Conservation (phyloP, 2,113 vertebrate species). For the Puffinus mauretanicus region DNA sequence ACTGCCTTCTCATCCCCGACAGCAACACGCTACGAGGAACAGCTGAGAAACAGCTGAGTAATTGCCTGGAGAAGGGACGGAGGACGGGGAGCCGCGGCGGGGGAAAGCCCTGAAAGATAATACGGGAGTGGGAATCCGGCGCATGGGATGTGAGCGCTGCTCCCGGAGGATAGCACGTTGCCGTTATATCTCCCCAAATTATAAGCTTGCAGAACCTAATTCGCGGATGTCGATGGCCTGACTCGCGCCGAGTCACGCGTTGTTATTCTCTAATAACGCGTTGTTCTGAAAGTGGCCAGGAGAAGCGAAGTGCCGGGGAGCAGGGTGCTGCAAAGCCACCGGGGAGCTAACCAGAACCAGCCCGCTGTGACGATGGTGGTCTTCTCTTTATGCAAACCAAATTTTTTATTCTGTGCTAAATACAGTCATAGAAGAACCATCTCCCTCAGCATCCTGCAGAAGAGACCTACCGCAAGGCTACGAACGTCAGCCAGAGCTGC, state of each 20-base stretch:
- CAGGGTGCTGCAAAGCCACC: neutral
- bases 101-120: slow-evolving; percentile 32
- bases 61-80: neutral
- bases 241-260: rapidly evolving
- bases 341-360: neutral
- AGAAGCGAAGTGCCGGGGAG: neutral
- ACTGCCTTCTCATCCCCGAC: neutral
- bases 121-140: neutral
- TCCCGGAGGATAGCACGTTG: rapidly evolving
- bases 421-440: neutral
- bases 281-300: rapidly evolving
- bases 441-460: neutral
- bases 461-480: neutral
- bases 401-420: neutral
- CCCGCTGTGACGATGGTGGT: rapidly evolving
- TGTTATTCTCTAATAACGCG: neutral
- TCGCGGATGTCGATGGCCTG: rapidly evolving
- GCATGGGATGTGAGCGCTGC: rapidly evolving
- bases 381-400: neutral
- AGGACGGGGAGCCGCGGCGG: neutral
- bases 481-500: rapidly evolving
- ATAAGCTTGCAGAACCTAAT: neutral
- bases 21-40: neutral
- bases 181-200: neutral
- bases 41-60: slow-evolving; percentile 67